phyloP scores from a whole-genome alignment of 2,888 invertebrate species.

The Allacma fusca region DNA sequence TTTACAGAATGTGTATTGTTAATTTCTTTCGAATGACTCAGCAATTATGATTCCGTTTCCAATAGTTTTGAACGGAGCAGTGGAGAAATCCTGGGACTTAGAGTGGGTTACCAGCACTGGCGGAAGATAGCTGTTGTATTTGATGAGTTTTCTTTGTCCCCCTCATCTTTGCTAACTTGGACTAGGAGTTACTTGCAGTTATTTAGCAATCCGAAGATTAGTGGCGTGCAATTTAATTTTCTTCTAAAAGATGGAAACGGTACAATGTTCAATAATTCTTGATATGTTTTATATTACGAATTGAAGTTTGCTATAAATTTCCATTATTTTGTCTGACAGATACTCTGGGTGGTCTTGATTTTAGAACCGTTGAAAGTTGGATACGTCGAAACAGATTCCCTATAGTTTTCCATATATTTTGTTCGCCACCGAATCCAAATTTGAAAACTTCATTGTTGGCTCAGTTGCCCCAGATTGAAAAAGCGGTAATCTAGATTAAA shows the following conservation, averaged over 20 bases:
- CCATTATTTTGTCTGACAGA: too few relatives aligned
- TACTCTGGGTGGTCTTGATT: conserved; percentile 53
- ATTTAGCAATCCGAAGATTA: conserved; percentile 39
- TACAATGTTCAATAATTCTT: conserved; percentile 40
- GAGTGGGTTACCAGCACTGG: conserved; percentile 58
- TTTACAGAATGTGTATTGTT: neutral
- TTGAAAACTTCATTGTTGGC: neutral
- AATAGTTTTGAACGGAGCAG: conserved; percentile 53
- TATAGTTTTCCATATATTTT: conserved; percentile 30
- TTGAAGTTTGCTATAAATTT: too few relatives aligned
- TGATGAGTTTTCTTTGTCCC: conserved; percentile 56
- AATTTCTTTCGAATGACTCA: neutral
- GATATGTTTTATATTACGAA: neutral
- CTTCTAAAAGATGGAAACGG: conserved; percentile 61
- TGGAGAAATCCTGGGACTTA: conserved; percentile 57
- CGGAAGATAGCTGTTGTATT: conserved; percentile 56
- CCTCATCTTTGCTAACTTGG: conserved; percentile 52
- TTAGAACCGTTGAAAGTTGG: conserved; percentile 42
- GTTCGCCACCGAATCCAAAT: neutral
- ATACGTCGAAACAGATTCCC: conserved; percentile 23
- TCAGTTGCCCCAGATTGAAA: neutral
- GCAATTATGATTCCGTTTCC: neutral
- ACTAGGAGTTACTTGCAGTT: conserved; percentile 46
- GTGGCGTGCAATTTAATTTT: conserved; percentile 48
- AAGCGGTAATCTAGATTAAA: conserved; percentile 20